Conservation (phyloP, 2,888 invertebrate genomes). For the Linnaemya vulpina region DNA sequence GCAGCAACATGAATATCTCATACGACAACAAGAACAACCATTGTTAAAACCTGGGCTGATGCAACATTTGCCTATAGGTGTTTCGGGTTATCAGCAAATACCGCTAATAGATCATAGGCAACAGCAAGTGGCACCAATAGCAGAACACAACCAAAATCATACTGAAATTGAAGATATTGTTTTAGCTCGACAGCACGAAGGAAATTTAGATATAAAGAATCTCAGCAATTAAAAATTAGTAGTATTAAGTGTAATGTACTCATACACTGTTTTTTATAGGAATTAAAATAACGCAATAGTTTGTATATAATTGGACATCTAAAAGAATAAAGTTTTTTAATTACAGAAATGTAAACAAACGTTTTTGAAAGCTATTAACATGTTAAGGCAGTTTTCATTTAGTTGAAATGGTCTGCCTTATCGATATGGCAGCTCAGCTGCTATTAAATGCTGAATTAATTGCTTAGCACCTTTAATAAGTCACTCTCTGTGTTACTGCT, state of each 20-base stretch:
- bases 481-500: too few species aligned
- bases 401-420: neutral
- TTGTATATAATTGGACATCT: slow-evolving; percentile 10
- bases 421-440: neutral
- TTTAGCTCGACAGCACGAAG: slow-evolving; percentile 16
- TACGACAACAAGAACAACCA: slow-evolving; percentile 23
- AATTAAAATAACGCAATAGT: neutral
- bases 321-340: neutral
- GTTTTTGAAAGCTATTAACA: neutral
- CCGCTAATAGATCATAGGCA: slow-evolving; percentile 43
- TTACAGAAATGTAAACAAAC: neutral
- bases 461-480: neutral
- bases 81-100: slow-evolving; percentile 34
- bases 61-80: slow-evolving; percentile 20
- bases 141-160: slow-evolving; percentile 19
- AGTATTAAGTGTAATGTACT: neutral
- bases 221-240: slow-evolving; percentile 45
- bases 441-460: neutral
- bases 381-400: neutral
- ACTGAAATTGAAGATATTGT: slow-evolving; percentile 9
- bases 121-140: slow-evolving; percentile 17
- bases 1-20: slow-evolving; percentile 5
- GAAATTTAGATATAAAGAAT: slow-evolving; percentile 46
- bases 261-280: neutral
- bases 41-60: slow-evolving; percentile 15